Evolutionary conservation across 2,113 vertebrate species (phyloP), one percentile per base, ranked within the genome.

Genomic region (Rhinolophus sinicus): DNA sequence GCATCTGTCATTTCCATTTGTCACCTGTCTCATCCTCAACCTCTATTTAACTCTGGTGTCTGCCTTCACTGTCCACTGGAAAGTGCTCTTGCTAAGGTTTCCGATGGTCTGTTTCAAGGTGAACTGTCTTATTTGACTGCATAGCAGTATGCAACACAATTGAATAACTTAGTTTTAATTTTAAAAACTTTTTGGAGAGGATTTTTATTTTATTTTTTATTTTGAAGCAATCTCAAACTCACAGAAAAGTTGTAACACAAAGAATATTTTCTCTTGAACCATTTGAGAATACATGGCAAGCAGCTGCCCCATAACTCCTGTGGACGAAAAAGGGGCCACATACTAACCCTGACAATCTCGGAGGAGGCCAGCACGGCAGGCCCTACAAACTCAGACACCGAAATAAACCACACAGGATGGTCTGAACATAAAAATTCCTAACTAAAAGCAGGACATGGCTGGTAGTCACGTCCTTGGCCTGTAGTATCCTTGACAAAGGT

Each of bases 151-250:
- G 38, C 19, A 58, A 62, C 47, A 38, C 1, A 84, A 18, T 0
- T 47, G 24, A 33, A 85, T 8, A 47, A 56, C 56, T 84, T 40
- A 60, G 30, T 69, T 83, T 93, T 47, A 84, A 78, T 52, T 93
- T 33, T 44, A 33, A 30, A 52, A 26, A 9, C 47, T 69, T 47
- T 75, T 62, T 88, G 47, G 33, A 96, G 52, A 93, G 12, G 56
- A 89, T 30, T 84, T 84, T 88, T 78, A 89, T n/a, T 78, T 88
- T 80, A n/a, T 40, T 67, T 94, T 83, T 92, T 76, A 65, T 30
- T 90, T 67, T 93, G 75, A 67, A 84, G 47, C 50, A 92, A 69
- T 62, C 56, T 73, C 38, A 88, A 81, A 94, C 60, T 87, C 35
- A 80, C 2, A 94, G 70, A 73, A 72, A 87, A 87, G 21, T 58